Conservation (phyloP, 2,113 vertebrate species). For the Istiophorus platypterus region DNA sequence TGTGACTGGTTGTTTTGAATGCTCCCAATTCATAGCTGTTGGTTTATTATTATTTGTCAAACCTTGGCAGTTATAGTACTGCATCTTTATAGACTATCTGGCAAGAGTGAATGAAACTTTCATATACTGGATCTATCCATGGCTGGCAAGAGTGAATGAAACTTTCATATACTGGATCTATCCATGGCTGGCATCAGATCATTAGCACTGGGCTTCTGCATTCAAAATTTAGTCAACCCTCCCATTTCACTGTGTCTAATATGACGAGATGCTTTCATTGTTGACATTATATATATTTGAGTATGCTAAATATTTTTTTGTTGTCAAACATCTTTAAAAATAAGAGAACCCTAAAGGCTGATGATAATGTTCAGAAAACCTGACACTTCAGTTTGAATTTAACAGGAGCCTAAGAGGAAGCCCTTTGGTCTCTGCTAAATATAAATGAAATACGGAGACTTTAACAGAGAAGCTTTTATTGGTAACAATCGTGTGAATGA, state of each 20-base stretch:
- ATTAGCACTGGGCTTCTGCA: not conserved
- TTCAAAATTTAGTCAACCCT: constrained; percentile 3
- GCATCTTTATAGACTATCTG: constrained; percentile 22
- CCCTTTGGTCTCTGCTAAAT: constrained; percentile 1
- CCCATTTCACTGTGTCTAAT: constrained; percentile 11
- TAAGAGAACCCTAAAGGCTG: not conserved
- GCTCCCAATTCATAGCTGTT: not conserved
- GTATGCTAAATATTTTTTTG: not conserved
- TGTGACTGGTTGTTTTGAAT: constrained; percentile 5
- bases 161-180: not conserved
- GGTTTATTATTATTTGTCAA: not conserved
- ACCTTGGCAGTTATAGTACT: not conserved
- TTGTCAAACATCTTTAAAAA: not conserved
- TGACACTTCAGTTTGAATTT: not conserved
- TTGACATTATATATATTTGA: constrained; percentile 30
- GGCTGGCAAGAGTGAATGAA: not conserved
- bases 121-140: not conserved
- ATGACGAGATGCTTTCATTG: constrained; percentile 19
- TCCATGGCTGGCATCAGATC: not conserved
- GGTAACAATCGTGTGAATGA: constrained; percentile 43
- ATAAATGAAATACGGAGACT: not conserved
- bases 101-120: not conserved
- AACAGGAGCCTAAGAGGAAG: not conserved
- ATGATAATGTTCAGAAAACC: constrained; percentile 9
- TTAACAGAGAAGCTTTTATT: constrained; percentile 32